Evolutionary conservation across 1,140 invertebrate species (phyloP).

Genomic region (Pseudoatta argentina): DNA sequence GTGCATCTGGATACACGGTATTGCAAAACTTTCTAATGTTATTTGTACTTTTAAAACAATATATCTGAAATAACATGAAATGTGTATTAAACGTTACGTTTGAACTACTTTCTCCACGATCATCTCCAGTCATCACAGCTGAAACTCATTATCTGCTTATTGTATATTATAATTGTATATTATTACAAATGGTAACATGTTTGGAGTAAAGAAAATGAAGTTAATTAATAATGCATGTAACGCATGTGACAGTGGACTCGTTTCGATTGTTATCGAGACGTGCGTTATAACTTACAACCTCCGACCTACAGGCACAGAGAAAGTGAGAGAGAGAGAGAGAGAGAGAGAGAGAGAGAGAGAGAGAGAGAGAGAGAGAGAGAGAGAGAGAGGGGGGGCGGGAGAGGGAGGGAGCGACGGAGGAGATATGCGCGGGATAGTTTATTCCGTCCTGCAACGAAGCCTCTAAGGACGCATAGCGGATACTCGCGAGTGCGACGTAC

Average conservation of each 20-base stretch:
- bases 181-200: background rate
- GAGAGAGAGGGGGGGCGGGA: too few species aligned
- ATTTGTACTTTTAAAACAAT: background rate
- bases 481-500: too few species aligned
- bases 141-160: background rate
- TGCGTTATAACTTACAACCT: slow-evolving; percentile 58
- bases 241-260: slow-evolving; percentile 6
- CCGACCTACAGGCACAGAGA: slow-evolving; percentile 49
- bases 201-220: background rate
- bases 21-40: background rate
- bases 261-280: slow-evolving; percentile 67
- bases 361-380: background rate
- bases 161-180: background rate
- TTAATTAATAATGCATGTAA: background rate
- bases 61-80: background rate
- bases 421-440: too few species aligned
- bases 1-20: too few species aligned
- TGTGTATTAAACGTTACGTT: background rate
- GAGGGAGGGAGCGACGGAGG: too few species aligned
- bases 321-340: background rate
- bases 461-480: too few species aligned
- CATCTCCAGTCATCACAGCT: background rate
- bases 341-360: too few species aligned
- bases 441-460: too few species aligned
- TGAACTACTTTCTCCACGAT: background rate